These are phyloP conservation scores for Catostomus latipinnis DNA, from an alignment of 2,797 vertebrate species.

Conservation along the genomic window DNA sequence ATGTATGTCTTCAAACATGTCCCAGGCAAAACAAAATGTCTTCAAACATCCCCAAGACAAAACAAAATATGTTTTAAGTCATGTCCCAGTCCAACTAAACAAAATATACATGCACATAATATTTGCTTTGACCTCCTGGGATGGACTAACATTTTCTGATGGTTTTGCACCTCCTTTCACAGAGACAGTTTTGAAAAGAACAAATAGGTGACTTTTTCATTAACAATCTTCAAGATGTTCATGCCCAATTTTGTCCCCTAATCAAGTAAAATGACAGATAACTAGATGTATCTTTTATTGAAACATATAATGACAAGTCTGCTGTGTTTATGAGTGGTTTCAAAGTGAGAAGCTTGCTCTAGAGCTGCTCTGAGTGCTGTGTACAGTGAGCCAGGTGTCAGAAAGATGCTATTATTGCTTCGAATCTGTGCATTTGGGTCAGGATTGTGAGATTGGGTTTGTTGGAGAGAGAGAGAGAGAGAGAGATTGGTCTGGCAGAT, in stretches of 20 bases:
- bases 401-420: slow-evolving; percentile 28
- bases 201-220: no score
- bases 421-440: slow-evolving; percentile 22
- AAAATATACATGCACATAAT: no score
- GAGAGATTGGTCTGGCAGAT: slow-evolving; percentile 35
- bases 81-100: no score
- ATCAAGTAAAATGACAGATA: not conserved
- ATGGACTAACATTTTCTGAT: no score
- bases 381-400: slow-evolving; percentile 18
- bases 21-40: no score
- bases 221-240: not conserved
- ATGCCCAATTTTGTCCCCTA: not conserved
- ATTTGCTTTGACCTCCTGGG: no score
- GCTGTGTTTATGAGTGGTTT: not conserved
- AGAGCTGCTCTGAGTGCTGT: not conserved
- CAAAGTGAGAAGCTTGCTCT: not conserved
- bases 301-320: not conserved
- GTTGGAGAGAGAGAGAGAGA: not conserved
- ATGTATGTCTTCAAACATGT: no score
- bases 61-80: no score
- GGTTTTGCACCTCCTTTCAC: no score
- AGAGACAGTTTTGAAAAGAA: no score
- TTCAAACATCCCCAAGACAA: no score
- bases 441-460: not conserved
- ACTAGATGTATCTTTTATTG: not conserved